Evolutionary conservation across 2,797 vertebrate genomes (phyloP).

Genomic region (Phalloptychus januarius): DNA sequence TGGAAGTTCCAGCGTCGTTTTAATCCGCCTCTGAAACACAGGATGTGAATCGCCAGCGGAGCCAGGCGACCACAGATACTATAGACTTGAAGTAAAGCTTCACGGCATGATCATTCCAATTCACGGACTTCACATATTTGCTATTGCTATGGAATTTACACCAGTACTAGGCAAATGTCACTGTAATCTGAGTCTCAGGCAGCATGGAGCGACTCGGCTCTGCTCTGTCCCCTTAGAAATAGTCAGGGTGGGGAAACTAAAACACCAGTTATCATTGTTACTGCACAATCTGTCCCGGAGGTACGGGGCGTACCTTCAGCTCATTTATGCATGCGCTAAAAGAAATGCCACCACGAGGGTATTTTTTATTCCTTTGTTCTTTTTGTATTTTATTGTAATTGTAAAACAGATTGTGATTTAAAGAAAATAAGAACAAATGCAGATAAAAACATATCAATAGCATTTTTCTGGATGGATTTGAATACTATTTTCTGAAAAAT

Average conservation of each 20-base stretch:
- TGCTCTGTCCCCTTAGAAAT: neutral
- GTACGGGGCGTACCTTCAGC: too few species aligned
- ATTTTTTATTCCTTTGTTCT: too few species aligned
- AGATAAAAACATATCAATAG: too few species aligned
- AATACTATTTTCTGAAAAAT: too few species aligned
- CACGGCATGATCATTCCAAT: neutral
- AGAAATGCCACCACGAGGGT: too few species aligned
- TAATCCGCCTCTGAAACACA: neutral
- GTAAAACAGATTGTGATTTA: too few species aligned
- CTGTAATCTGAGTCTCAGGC: neutral
- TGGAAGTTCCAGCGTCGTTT: neutral
- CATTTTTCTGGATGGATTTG: too few species aligned
- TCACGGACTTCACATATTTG: neutral
- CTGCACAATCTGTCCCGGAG: neutral
- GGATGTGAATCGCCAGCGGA: neutral
- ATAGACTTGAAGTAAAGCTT: neutral
- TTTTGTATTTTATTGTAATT: too few species aligned
- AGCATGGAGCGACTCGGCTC: neutral
- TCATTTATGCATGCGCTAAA: too few species aligned
- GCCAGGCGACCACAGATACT: neutral
- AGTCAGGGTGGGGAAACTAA: neutral
- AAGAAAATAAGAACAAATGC: too few species aligned
- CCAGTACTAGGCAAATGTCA: neutral
- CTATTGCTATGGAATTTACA: neutral
- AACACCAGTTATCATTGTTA: neutral